Percentiles rank a stretch among this genome's conserved stretches.
These are phyloP conservation scores for Batillaria attramentaria DNA, from an alignment of 1,140 invertebrate genomes.

Conservation along the genomic window DNA sequence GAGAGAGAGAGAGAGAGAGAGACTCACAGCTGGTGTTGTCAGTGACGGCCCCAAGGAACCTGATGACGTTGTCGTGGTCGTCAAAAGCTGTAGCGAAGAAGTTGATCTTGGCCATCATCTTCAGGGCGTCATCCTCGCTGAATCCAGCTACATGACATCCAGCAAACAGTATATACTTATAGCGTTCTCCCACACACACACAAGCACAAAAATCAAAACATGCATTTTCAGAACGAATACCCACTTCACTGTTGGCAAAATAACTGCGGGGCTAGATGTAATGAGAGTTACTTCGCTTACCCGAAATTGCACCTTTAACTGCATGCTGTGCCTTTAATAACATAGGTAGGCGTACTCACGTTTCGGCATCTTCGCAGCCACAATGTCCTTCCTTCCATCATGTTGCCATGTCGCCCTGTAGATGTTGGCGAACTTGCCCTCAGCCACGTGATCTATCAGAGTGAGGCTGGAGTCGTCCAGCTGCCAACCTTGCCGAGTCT, in stretches of 20 bases:
- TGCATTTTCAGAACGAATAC: not conserved
- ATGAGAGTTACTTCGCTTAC: not conserved
- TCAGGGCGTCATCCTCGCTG: slow-evolving; percentile 30
- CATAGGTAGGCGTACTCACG: not conserved
- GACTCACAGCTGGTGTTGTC: slow-evolving; percentile 16
- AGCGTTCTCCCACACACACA: not conserved
- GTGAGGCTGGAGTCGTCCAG: not conserved
- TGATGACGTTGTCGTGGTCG: slow-evolving; percentile 43
- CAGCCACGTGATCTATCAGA: not conserved
- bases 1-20: not conserved
- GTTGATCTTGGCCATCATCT: slow-evolving; percentile 47
- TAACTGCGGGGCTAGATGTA: not conserved
- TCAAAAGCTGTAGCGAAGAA: slow-evolving; percentile 20
- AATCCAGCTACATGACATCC: slow-evolving; percentile 29
- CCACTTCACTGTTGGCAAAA: not conserved
- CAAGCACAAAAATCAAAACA: not conserved
- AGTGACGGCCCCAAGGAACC: slow-evolving; percentile 43
- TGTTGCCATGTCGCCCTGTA: slow-evolving; percentile 3
- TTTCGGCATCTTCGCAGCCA: slow-evolving; percentile 22
- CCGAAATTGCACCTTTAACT: not conserved
- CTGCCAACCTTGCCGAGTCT: not conserved
- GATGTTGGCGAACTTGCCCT: slow-evolving; percentile 31
- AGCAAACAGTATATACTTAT: not conserved
- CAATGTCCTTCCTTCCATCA: not conserved
- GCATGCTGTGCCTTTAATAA: not conserved